A percentile compares a stretch with the other conserved stretches of the same genome.
Conservation (phyloP, 2,113 vertebrate species). For the Cichladusa arquata region DNA sequence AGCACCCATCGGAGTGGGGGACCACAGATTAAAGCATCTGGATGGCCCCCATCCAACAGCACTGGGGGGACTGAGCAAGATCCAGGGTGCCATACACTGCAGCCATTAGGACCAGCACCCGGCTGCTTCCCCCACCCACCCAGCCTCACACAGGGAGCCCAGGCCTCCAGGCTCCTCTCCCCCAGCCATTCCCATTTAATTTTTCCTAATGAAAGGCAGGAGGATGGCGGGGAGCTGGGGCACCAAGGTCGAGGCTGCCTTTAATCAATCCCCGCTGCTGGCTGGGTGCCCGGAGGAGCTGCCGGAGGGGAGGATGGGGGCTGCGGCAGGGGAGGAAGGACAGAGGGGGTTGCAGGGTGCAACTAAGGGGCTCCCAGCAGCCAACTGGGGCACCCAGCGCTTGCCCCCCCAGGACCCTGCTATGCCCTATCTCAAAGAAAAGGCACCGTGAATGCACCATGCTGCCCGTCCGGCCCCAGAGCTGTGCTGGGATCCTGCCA, state of each 20-base stretch:
- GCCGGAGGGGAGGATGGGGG: not conserved
- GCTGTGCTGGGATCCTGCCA: not conserved
- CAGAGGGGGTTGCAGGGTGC: not conserved
- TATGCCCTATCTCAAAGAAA: not conserved
- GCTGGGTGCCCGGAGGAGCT: constrained; percentile 44
- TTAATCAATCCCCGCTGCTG: constrained; percentile 58
- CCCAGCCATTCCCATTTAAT: constrained; percentile 54
- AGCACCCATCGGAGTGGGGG: not conserved
- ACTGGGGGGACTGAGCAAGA: not conserved
- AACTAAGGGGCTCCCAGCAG: not conserved
- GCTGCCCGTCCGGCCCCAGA: fast-evolving
- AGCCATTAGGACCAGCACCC: not conserved
- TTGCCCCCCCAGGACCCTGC: not conserved
- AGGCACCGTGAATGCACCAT: constrained; percentile 19
- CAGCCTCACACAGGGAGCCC: not conserved
- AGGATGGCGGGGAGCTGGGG: constrained; percentile 50
- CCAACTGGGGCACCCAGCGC: not conserved
- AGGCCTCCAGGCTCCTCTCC: not conserved
- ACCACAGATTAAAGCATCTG: not conserved
- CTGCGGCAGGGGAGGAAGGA: not conserved
- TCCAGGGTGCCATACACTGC: not conserved
- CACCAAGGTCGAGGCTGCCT: constrained; percentile 66
- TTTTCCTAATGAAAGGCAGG: constrained; percentile 68
- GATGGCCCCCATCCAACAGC: not conserved
- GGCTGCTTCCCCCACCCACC: not conserved